Conservation (phyloP, 2,888 invertebrate genomes). For the Ophion ventricosus region DNA sequence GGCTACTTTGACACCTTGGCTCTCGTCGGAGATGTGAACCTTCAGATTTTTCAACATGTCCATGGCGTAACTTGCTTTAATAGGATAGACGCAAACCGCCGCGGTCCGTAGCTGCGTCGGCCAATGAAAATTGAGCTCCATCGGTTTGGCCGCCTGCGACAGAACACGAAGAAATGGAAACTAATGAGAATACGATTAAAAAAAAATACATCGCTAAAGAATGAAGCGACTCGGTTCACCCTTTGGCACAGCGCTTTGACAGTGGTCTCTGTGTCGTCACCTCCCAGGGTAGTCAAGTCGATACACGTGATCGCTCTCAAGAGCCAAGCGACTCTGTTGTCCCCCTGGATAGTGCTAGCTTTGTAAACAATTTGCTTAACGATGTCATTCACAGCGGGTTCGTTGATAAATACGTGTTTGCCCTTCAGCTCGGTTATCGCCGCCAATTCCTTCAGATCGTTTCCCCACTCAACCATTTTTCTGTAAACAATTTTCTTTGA, state of each 20-base stretch:
- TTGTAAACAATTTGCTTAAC: slow-evolving; percentile 71
- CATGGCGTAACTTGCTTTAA: slow-evolving; percentile 90
- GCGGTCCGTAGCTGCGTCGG: slow-evolving; percentile 87
- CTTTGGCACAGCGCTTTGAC: slow-evolving; percentile 92
- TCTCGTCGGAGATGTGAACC: slow-evolving; percentile 74
- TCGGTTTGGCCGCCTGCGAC: slow-evolving; percentile 85
- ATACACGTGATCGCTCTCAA: slow-evolving; percentile 93
- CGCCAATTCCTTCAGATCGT: slow-evolving; percentile 27
- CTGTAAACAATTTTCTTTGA: background rate
- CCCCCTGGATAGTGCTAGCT: slow-evolving; percentile 73
- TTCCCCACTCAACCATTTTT: background rate
- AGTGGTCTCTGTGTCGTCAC: slow-evolving; percentile 91
- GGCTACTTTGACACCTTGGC: slow-evolving; percentile 89
- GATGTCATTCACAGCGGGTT: slow-evolving; percentile 70
- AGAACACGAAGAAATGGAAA: background rate
- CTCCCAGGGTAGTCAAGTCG: slow-evolving; percentile 96
- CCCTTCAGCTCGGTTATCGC: slow-evolving; percentile 40
- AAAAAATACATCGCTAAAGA: slow-evolving; percentile 1
- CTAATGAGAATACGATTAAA: background rate
- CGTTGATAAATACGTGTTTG: slow-evolving; percentile 68
- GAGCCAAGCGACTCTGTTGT: slow-evolving; percentile 90
- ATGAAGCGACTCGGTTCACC: slow-evolving; percentile 79
- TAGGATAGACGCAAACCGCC: slow-evolving; percentile 98
- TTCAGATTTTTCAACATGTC: slow-evolving; percentile 85
- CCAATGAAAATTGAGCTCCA: slow-evolving; percentile 79